phyloP scores from a whole-genome alignment of 2,888 invertebrate genomes.

The Smittia aterrima region DNA sequence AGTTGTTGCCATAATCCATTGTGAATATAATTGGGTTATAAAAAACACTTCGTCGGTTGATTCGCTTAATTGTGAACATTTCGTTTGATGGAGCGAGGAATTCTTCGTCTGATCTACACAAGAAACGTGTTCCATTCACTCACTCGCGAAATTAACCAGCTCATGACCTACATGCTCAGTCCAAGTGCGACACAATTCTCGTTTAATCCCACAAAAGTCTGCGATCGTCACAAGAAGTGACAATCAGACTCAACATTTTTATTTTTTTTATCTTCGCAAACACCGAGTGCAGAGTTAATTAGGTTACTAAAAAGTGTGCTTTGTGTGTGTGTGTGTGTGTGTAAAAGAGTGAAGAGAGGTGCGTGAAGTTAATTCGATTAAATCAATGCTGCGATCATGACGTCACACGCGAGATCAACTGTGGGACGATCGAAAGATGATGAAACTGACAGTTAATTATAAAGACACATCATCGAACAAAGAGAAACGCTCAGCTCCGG shows the following conservation, averaged over 20 bases:
- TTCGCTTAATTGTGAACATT: neutral
- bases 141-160: neutral
- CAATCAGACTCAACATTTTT: too few species aligned
- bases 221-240: neutral
- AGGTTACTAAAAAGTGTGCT: neutral
- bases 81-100: neutral
- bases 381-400: neutral
- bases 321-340: too few species aligned
- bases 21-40: conserved; percentile 32
- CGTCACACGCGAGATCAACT: neutral
- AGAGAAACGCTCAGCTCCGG: conserved; percentile 20
- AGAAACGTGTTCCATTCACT: neutral
- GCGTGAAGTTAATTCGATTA: neutral
- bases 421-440: conserved; percentile 31
- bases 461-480: conserved; percentile 38
- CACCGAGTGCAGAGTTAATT: conserved; percentile 8
- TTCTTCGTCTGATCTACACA: too few species aligned
- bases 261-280: neutral
- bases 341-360: too few species aligned
- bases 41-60: neutral
- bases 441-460: conserved; percentile 41
- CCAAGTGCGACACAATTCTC: neutral
- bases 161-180: neutral
- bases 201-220: neutral
- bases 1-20: conserved; percentile 42